Percentiles rank a stretch among this genome's conserved stretches.
These are phyloP conservation scores for mouse (Mus musculus) DNA, from an alignment of 2,113 vertebrate species.

Conservation along the genomic window DNA sequence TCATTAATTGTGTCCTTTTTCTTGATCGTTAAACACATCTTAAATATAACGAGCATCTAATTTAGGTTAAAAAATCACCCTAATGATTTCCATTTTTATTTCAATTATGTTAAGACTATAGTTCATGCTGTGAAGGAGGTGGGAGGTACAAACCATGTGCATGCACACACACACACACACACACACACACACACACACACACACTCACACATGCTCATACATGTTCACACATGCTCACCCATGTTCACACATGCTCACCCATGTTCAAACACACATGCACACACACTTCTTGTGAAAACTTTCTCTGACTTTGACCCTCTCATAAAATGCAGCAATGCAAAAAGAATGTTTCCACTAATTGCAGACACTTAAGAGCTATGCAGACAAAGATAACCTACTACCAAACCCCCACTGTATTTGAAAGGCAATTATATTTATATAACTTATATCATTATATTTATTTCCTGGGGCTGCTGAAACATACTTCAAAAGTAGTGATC, in stretches of 20 bases:
- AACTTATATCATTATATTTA: neutral
- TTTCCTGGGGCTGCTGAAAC: neutral
- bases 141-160: neutral
- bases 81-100: conserved; percentile 71
- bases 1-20: conserved; percentile 75
- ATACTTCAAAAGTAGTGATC: neutral
- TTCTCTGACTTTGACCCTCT: conserved; percentile 44
- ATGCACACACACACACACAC: neutral
- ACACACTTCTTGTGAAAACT: neutral
- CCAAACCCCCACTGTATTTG: neutral
- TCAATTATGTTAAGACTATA: conserved; percentile 59
- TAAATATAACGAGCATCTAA: conserved; percentile 77
- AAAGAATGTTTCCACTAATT: neutral
- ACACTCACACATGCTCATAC: neutral
- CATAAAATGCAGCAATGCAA: neutral
- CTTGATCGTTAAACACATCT: conserved; percentile 75
- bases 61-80: conserved; percentile 70
- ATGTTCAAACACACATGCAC: neutral
- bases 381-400: neutral
- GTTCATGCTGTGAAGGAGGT: neutral
- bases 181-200: too few species aligned
- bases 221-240: neutral
- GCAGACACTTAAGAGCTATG: neutral
- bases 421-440: neutral
- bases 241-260: neutral